Evolutionary conservation across 2,113 vertebrate genomes (phyloP).

Genomic region (Nerophis lumbriciformis): DNA sequence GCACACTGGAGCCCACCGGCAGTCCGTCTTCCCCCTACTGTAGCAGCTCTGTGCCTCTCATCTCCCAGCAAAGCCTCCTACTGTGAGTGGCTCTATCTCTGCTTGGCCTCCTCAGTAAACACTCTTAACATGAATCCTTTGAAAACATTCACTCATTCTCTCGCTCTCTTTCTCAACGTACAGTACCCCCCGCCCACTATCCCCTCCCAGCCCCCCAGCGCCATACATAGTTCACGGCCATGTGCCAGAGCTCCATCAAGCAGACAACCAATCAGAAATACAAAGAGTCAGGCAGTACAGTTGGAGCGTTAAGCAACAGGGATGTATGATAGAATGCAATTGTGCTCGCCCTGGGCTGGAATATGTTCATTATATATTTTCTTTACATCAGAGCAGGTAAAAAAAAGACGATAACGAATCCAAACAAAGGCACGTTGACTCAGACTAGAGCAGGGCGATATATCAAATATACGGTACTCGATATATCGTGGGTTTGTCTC

Average conservation of each 20-base stretch:
- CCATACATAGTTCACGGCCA: conserved; percentile 53
- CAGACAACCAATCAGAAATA: conserved; percentile 10
- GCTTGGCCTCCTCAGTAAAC: conserved; percentile 19
- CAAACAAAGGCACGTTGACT: too few relatives aligned
- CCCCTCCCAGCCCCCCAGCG: conserved; percentile 25
- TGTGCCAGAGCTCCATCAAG: conserved; percentile 27
- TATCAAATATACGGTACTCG: too few relatives aligned
- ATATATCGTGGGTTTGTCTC: too few relatives aligned
- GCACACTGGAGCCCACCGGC: conserved; percentile 58
- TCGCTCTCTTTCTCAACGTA: conserved; percentile 7
- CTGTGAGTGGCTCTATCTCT: not conserved
- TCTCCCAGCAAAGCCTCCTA: conserved; percentile 5
- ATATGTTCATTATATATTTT: too few relatives aligned
- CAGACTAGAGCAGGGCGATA: too few relatives aligned
- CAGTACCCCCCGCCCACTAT: conserved; percentile 21
- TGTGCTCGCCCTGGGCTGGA: too few relatives aligned
- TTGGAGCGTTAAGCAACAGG: not conserved
- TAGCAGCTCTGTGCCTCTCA: conserved; percentile 41
- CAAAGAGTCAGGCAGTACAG: conserved; percentile 1
- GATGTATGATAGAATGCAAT: too few relatives aligned
- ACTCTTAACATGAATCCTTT: conserved; percentile 2
- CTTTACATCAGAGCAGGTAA: too few relatives aligned
- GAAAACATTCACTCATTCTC: conserved; percentile 13
- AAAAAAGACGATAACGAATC: too few relatives aligned
- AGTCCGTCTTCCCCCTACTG: conserved; percentile 23